phyloP scores from a whole-genome alignment of 2,113 vertebrate species.

The Platysternon megacephalum region DNA sequence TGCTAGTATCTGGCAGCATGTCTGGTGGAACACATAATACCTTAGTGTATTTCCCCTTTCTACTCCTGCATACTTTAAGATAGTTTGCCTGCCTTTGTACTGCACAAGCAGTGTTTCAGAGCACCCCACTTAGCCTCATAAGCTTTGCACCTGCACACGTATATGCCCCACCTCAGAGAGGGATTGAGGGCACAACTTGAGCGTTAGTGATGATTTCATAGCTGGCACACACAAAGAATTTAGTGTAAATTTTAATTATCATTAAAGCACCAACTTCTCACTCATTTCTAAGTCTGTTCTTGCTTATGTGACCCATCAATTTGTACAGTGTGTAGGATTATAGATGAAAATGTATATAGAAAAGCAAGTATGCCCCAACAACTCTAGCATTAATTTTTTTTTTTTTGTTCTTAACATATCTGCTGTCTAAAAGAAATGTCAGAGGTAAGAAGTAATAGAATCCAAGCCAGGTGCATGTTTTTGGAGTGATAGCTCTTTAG shows the following conservation, averaged over 20 bases:
- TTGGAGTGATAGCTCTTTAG: conserved; percentile 71
- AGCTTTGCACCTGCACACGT: neutral
- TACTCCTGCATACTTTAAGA: neutral
- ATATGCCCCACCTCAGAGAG: neutral
- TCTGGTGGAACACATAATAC: neutral
- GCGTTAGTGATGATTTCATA: neutral
- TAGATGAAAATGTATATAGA: conserved; percentile 63
- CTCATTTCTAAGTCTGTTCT: neutral
- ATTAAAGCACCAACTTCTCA: neutral
- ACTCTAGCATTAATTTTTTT: conserved; percentile 80
- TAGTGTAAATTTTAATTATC: neutral
- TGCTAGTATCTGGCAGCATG: rapidly evolving
- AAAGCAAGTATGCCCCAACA: conserved; percentile 70
- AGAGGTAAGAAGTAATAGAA: conserved; percentile 83
- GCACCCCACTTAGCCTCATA: neutral
- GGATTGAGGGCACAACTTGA: neutral
- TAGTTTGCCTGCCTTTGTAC: neutral
- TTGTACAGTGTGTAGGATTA: conserved; percentile 46
- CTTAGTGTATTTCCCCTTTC: neutral
- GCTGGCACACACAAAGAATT: neutral
- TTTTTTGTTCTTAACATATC: conserved; percentile 82
- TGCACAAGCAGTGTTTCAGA: neutral
- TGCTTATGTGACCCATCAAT: neutral
- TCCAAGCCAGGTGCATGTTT: conserved; percentile 78
- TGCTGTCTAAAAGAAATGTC: conserved; percentile 85